A percentile compares a stretch with the other conserved stretches of the same genome.
Evolutionary conservation across 2,113 vertebrate genomes (phyloP).

Genomic region (Thalassarche chlororhynchos): DNA sequence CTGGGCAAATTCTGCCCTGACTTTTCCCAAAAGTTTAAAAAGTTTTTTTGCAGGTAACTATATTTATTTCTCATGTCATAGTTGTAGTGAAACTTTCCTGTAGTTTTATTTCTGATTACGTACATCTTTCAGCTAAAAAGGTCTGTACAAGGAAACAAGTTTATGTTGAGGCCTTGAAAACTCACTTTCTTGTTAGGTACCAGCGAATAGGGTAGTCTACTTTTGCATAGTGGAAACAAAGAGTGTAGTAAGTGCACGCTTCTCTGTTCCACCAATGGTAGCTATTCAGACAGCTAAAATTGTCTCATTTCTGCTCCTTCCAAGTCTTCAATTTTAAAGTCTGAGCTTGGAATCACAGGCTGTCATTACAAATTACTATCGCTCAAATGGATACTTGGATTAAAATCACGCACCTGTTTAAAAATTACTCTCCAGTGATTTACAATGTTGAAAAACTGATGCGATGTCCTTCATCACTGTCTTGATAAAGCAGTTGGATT

Average conservation of each 20-base stretch:
- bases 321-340: background rate
- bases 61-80: background rate
- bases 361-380: background rate
- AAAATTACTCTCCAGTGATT: background rate
- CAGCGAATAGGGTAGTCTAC: background rate
- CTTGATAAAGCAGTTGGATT: background rate
- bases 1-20: background rate
- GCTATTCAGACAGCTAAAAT: background rate
- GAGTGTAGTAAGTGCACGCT: background rate
- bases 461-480: background rate
- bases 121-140: background rate
- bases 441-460: background rate
- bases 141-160: background rate
- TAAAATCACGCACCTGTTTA: background rate
- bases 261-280: background rate
- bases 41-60: background rate
- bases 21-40: background rate
- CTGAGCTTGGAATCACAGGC: background rate
- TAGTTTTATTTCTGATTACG: background rate
- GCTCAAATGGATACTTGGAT: background rate
- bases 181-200: background rate
- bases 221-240: background rate
- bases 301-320: background rate
- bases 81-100: background rate
- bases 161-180: background rate